Percentiles rank a stretch among this genome's conserved stretches.
Conservation (phyloP, 1,140 invertebrate genomes). For the Spodoptera litura region DNA sequence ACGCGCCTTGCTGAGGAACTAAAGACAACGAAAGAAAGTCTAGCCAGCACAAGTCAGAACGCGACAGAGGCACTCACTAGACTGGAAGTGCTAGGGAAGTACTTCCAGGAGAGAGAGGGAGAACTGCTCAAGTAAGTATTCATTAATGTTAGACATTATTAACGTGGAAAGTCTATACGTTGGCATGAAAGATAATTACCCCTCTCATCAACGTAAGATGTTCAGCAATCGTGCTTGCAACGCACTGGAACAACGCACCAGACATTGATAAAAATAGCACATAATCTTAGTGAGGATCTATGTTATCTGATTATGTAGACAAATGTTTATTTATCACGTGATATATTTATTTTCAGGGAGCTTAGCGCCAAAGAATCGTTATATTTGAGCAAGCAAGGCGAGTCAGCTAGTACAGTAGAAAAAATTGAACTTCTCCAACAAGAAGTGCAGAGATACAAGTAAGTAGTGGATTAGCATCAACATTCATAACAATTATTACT, state of each 20-base stretch:
- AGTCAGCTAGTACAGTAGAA: conserved; percentile 92
- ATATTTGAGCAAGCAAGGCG: conserved; percentile 93
- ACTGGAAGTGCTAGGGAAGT: conserved; percentile 93
- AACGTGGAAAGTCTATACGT: too few species aligned
- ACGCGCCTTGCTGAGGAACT: conserved; percentile 69
- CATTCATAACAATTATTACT: too few species aligned
- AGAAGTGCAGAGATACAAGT: conserved; percentile 93
- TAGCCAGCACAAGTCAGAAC: conserved; percentile 91
- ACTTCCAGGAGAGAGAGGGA: conserved; percentile 95
- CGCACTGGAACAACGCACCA: too few species aligned
- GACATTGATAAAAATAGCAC: too few species aligned
- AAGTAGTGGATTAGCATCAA: conserved; percentile 59
- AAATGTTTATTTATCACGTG: conserved; percentile 83
- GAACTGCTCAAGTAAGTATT: conserved; percentile 92
- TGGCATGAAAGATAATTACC: too few species aligned
- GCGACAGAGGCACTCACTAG: conserved; percentile 93
- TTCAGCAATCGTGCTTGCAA: too few species aligned
- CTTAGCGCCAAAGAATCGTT: conserved; percentile 92
- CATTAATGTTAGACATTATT: too few species aligned
- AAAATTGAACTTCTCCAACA: conserved; percentile 91
- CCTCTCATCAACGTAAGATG: too few species aligned
- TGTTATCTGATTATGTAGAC: neutral
- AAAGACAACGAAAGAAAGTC: conserved; percentile 84
- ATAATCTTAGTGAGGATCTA: neutral
- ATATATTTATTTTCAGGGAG: conserved; percentile 86